These are phyloP conservation scores for Urocitellus parryii DNA, from an alignment of 2,113 vertebrate genomes.

Conservation along the genomic window DNA sequence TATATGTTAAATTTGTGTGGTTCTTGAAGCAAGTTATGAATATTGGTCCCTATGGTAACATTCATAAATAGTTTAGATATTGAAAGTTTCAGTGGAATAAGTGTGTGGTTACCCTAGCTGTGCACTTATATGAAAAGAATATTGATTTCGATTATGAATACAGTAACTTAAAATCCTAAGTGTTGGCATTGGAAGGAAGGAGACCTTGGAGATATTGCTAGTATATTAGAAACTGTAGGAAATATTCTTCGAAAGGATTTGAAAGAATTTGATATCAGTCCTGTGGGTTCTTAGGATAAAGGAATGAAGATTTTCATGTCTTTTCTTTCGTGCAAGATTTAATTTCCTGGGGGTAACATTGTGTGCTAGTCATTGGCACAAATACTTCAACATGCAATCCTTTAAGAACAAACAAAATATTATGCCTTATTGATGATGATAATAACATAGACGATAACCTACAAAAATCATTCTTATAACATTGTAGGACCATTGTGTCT, in stretches of 20 bases:
- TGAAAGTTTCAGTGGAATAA: conserved; percentile 57
- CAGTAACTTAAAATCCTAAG: conserved; percentile 69
- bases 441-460: not conserved
- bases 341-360: conserved; percentile 49
- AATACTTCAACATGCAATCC: conserved; percentile 14
- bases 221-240: conserved; percentile 56
- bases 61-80: conserved; percentile 67
- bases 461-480: not conserved
- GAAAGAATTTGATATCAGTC: conserved; percentile 39
- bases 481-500: not conserved
- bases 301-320: conserved; percentile 31
- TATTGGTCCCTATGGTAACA: conserved; percentile 41
- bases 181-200: not conserved
- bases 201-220: conserved; percentile 14
- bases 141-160: conserved; percentile 70
- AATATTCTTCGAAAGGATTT: conserved; percentile 40
- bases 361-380: not conserved
- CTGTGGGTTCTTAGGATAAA: not conserved
- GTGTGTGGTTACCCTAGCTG: not conserved
- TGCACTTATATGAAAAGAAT: conserved; percentile 61
- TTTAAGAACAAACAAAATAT: conserved; percentile 18
- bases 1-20: conserved; percentile 31
- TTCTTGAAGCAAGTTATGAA: conserved; percentile 51
- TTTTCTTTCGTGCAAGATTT: conserved; percentile 52
- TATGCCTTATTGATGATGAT: not conserved